These are phyloP conservation scores for Sarotherodon lohbergeri DNA, from an alignment of 2,113 vertebrate genomes.

Conservation along the genomic window DNA sequence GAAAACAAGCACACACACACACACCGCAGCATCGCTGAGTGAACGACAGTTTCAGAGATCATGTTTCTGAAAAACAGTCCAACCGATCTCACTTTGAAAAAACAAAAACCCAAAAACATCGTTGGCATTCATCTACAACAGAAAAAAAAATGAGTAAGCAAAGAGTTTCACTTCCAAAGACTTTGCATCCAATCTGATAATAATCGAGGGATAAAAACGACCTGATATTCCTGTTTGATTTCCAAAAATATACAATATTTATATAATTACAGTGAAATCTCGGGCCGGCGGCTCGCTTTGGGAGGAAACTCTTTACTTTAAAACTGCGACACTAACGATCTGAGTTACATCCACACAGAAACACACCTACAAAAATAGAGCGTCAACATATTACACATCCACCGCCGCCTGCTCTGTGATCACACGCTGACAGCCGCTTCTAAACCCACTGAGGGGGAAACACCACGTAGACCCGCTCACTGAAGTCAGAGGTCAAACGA, in stretches of 20 bases:
- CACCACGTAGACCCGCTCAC: background rate
- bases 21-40: background rate
- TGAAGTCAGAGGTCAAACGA: background rate
- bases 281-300: background rate
- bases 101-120: background rate
- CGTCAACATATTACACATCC: background rate
- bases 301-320: conserved; percentile 1
- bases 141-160: background rate
- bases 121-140: background rate
- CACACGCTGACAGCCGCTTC: background rate
- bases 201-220: conserved; percentile 5
- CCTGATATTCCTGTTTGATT: background rate
- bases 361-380: conserved; percentile 58
- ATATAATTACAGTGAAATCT: background rate
- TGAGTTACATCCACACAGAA: background rate
- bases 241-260: conserved; percentile 36
- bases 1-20: background rate
- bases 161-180: background rate
- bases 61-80: background rate
- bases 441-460: background rate
- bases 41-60: background rate
- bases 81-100: background rate
- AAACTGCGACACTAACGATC: background rate
- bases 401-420: background rate
- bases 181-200: background rate